Evolutionary conservation across 2,113 vertebrate species (phyloP), one percentile per base, ranked within the genome.

Genomic region (Gymnocephalus cernua): DNA sequence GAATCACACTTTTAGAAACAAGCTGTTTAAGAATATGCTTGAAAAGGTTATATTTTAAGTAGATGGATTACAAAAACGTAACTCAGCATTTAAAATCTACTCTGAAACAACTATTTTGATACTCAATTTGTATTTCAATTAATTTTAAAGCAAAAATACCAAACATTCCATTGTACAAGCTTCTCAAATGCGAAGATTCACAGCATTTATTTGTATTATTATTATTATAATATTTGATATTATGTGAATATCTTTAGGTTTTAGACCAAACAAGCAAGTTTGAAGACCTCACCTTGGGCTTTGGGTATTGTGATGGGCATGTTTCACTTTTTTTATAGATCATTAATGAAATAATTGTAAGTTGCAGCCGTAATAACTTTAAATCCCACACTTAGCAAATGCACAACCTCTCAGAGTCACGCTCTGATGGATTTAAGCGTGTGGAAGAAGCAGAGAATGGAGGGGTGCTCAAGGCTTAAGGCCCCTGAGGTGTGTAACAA

Each of bases 401-500:
- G 51, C 27, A 48, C 21, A 41, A 27, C 32, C 32, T 25, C 64
- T 71, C 29, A 25, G n/a, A 75, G 69, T 45, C 44, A 13, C 13
- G 45, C 67, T 54, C 16, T 21, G 27, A 23, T 38, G 66, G 29
- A 57, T 78, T 71, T 45, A 23, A 25, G 51, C 44, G 4, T 38
- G 74, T 23, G n/a, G 11, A 62, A 14, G 12, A 47, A 25, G 23
- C 35, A 61, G 27, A 23, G 32, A 32, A 35, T 19, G 35, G n/a
- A 38, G 29, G 29, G 44, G 29, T 77, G 58, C 75, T 67, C 66
- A n/a, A n/a, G n/a, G n/a, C n/a, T 62, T 71, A 65, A 32, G 23
- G 76, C 64, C 65, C 44, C 29, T 1, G 80, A 90, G 79, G 83
- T 90, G 76, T 78, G 72, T 81, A 85, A 79, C 73, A 65, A 81